Base-by-base conservation (phyloP, 2,113 vertebrate genomes). In the Pao palembangensis region DNA sequence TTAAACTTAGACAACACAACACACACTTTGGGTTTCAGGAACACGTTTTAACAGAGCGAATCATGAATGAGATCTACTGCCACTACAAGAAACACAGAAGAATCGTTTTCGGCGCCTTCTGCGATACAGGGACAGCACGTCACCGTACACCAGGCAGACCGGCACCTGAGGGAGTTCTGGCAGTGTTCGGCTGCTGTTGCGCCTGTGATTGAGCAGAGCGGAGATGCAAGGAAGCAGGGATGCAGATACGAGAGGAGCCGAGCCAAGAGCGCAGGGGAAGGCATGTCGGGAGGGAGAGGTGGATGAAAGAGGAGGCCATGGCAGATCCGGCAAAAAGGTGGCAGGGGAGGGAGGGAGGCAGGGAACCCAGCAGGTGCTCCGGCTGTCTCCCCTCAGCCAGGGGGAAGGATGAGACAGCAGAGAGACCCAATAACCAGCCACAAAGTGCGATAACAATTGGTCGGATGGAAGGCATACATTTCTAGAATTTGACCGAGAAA, bases 361-460 rank as follows among this genome's bases (percentile, higher is more conserved):
- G 80, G 76, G 73, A 81, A 73, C 81, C 51, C 84, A 82, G 80
- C 82, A 82, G 84, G 83, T 80, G 86, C 55, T 79, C 80, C 55
- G 12, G n/a, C 50, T 65, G 81, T 75, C 68, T 65, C 61, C 68
- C 59, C 66, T 69, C 69, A 76, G 67, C 64, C 61, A 20, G 59
- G 42, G 83, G 83, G 47, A 69, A 55, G 42, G 69, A 71, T 52
- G 64, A 72, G 61, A 58, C 64, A 65, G 59, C 57, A 64, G 66
- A 59, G 50, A 73, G 0, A 44, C 34, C 64, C 51, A 46, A 55
- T 15, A 57, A 28, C 25, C 34, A 38, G 10, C 34, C 34, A 12
- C 34, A 3, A 8, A 38, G 34, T 38, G 1, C 3, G 34, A 12
- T 38, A 38, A 12, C 10, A 6, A 38, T 38, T 8, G 11, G 34